phyloP scores from a whole-genome alignment of 2,797 vertebrate genomes.

The Cetoscarus ocellatus region DNA sequence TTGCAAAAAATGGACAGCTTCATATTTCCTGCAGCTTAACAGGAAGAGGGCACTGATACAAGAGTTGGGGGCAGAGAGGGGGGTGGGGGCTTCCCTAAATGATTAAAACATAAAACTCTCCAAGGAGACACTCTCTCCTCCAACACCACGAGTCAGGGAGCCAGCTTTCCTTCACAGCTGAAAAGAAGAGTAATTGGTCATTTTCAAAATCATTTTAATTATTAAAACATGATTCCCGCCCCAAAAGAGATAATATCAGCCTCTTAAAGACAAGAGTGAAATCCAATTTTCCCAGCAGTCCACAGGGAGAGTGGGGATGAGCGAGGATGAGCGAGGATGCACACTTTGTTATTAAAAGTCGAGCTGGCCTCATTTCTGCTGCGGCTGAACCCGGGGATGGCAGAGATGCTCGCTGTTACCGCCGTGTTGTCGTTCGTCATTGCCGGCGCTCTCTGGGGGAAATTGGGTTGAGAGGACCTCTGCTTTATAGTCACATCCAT shows the following conservation, averaged over 20 bases:
- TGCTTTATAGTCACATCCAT: conserved; percentile 33
- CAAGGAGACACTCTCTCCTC: conserved; percentile 24
- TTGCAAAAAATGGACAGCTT: conserved; percentile 18
- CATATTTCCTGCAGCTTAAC: conserved; percentile 23
- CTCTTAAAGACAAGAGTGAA: conserved; percentile 64
- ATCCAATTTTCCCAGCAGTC: conserved; percentile 67
- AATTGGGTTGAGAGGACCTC: conserved; percentile 51
- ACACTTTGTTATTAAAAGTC: conserved; percentile 69
- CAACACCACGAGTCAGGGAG: conserved; percentile 14
- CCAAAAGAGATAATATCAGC: conserved; percentile 66
- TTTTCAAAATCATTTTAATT: conserved; percentile 72
- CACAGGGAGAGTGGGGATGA: conserved; percentile 59
- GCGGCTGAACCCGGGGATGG: conserved; percentile 48
- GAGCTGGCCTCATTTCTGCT: conserved; percentile 58
- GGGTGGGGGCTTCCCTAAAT: conserved; percentile 25
- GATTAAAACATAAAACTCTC: conserved; percentile 61
- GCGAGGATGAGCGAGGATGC: conserved; percentile 46
- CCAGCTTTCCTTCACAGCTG: conserved; percentile 30
- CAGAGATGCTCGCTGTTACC: conserved; percentile 34
- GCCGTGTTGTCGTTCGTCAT: conserved; percentile 51
- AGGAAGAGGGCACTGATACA: not conserved
- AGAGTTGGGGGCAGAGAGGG: not conserved
- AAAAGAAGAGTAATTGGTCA: conserved; percentile 65
- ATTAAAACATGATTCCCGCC: conserved; percentile 67
- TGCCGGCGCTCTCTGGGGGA: conserved; percentile 27